Percentiles rank a stretch among this genome's conserved stretches.
These are phyloP conservation scores for Autographa gamma DNA, from an alignment of 2,888 invertebrate species.

Conservation along the genomic window DNA sequence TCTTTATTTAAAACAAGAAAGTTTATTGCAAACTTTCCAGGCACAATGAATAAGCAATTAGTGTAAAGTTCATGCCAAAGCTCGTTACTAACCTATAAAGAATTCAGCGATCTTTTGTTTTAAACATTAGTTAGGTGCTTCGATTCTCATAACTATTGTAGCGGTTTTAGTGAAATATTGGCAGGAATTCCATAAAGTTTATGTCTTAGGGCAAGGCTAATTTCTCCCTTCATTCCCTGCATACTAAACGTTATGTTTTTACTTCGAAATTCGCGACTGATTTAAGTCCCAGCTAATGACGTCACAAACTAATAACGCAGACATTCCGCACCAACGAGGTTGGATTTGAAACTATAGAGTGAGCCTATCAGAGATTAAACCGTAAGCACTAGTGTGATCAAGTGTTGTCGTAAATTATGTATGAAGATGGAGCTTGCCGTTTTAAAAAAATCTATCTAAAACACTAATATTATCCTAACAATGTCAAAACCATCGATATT, in stretches of 20 bases:
- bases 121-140: slow-evolving; percentile 9
- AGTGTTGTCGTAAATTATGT: no score
- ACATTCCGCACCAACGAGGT: no score
- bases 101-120: slow-evolving; percentile 22
- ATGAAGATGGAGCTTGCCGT: no score
- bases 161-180: background rate
- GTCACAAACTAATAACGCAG: background rate
- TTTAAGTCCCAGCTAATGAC: background rate
- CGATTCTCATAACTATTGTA: slow-evolving; percentile 3
- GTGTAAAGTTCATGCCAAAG: slow-evolving; percentile 29
- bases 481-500: no score
- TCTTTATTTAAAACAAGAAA: slow-evolving; percentile 38
- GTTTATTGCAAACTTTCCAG: slow-evolving; percentile 44
- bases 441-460: no score
- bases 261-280: background rate
- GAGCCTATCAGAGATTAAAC: no score
- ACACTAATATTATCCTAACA: no score
- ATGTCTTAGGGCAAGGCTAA: background rate
- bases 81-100: slow-evolving; percentile 22
- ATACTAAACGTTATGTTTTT: background rate
- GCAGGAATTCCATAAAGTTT: background rate
- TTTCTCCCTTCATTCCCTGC: background rate
- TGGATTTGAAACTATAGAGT: no score
- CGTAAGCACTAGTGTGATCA: no score
- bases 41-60: slow-evolving; percentile 38